These are phyloP conservation scores for Odontophorus gujanensis DNA, from an alignment of 2,113 vertebrate species.

Conservation along the genomic window DNA sequence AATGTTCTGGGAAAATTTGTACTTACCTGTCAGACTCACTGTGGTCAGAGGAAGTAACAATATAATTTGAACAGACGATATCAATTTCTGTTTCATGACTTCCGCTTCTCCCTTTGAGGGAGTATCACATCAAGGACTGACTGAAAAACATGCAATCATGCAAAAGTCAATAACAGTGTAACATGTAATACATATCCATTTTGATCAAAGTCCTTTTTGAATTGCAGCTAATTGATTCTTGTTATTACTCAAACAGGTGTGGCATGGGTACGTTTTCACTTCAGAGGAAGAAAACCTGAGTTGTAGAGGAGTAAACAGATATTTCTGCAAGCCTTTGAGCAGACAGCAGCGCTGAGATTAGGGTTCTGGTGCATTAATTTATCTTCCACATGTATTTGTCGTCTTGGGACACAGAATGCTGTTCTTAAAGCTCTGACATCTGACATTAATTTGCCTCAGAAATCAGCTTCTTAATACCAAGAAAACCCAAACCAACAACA, in stretches of 20 bases:
- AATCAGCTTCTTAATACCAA: neutral
- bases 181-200: accelerated
- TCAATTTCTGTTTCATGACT: conserved; percentile 66
- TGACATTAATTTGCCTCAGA: neutral
- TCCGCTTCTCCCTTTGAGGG: neutral
- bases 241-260: neutral
- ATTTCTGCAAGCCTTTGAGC: neutral
- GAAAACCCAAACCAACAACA: neutral
- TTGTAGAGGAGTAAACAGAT: neutral
- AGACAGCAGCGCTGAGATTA: neutral
- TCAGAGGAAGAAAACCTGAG: neutral
- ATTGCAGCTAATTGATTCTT: conserved; percentile 1
- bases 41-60: conserved; percentile 64
- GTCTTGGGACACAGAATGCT: neutral
- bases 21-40: conserved; percentile 71
- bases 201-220: conserved; percentile 25
- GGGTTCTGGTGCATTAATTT: neutral
- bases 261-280: neutral
- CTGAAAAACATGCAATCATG: conserved; percentile 71
- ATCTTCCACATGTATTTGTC: neutral
- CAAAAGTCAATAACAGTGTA: neutral
- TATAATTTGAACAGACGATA: conserved; percentile 22
- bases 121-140: conserved; percentile 47
- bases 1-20: neutral
- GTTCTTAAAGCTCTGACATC: neutral